Base-by-base conservation (phyloP, 2,888 invertebrate species). In the Caenorhabditis angaria region DNA sequence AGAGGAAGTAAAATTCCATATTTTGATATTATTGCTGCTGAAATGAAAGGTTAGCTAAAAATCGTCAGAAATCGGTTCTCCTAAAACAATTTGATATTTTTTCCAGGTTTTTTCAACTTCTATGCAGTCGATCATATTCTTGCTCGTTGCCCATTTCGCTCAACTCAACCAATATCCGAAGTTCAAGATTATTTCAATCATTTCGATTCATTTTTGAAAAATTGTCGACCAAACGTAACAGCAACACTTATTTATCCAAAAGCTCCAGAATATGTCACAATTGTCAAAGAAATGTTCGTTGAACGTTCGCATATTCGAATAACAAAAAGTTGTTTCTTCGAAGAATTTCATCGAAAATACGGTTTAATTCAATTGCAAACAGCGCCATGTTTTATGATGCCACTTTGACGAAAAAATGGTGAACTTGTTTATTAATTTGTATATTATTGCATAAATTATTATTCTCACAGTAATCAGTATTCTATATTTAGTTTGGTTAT, bases 401-500 rank as follows among this genome's bases (percentile, higher is more conserved):
- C n/a, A n/a, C n/a, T n/a, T n/a, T n/a, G n/a, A n/a, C n/a, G n/a
- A n/a, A n/a, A n/a, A n/a, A n/a, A n/a, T n/a, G n/a, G n/a, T n/a
- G n/a, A n/a, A n/a, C n/a, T n/a, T n/a, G n/a, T n/a, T n/a, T n/a
- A n/a, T n/a, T n/a, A n/a, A n/a, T n/a, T n/a, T n/a, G n/a, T n/a
- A n/a, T n/a, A 41, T 41, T 41, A 14, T 41, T 18, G 18, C 41
- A 12, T 41, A 41, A 41, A 41, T 41, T 41, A 41, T 41, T 41
- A 18, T 18, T 41, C 10, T 41, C 3, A 10, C 3, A 12, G 3
- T 41, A 12, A 10, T 41, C 5, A 18, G 41, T 41, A 2, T 10
- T 41, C 27, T 6, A 48, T 47, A 59, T 6, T 10, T 59, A 59
- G 4, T 35, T 5, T 59, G n/a, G 27, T n/a, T n/a, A n/a, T n/a